Evolutionary conservation across 2,797 vertebrate genomes (phyloP), one percentile per base, ranked within the genome.

Genomic region (Micropoecilia bifurca): DNA sequence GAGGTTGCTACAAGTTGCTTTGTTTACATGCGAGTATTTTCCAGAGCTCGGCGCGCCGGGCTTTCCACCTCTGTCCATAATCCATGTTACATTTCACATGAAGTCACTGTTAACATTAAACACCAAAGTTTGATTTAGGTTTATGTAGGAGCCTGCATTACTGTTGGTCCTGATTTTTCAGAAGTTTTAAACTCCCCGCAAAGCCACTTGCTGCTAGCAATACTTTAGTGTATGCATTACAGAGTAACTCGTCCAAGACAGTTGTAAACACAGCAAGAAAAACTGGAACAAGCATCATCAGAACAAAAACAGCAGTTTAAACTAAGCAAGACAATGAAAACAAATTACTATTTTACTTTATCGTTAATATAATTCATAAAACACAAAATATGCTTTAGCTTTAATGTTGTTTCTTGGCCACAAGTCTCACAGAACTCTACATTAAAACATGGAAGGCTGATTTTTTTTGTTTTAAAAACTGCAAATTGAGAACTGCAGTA

Each of bases 141-240:
- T 87, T 80, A 74, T 63, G 73, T 72, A 57, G 72, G 43, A 71
- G 43, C 41, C 68, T 28, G 41, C 68, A 45, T 71, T 71, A 82
- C 80, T 76, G 85, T 82, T 79, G 78, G 57, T 22, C 75, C 73
- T 3, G 41, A 83, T 88, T 80, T 83, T 78, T 48, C 73, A 84
- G 79, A 46, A 57, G 74, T 72, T 79, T 85, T 73, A 68, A 22
- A 66, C 75, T 76, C 71, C 59, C 47, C n/a, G 30, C 50, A 39
- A 73, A 39, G 22, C 22, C 25, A 14, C 66, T 36, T 43, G 66
- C 63, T 9, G 9, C 30, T 12, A 41, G 63, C 39, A 14, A 5
- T 69, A 13, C 22, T 69, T 45, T 69, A 43, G 41, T 69, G 22
- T n/a, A 6, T n/a, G 39, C 4, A 14, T 10, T 69, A 22, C 20